Conservation (phyloP, 2,113 vertebrate genomes). For the Bos javanicus region DNA sequence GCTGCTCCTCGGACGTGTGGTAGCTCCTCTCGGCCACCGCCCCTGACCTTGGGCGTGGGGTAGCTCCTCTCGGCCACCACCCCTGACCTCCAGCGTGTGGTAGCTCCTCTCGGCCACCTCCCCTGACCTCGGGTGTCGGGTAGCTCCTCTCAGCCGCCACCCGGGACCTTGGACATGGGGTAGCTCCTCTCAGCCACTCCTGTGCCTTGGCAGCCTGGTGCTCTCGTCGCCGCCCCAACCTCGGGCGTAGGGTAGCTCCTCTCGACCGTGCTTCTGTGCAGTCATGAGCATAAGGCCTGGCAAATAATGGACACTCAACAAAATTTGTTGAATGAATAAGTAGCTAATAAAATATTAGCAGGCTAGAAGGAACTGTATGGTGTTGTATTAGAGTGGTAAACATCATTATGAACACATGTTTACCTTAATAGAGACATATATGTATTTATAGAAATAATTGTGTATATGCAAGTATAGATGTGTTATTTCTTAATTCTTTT, state of each 20-base stretch:
- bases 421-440: not conserved
- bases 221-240: no score
- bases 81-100: rapidly evolving
- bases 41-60: no score
- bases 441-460: not conserved
- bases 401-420: not conserved
- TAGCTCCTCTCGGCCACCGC: no score
- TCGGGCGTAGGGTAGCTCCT: no score
- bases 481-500: not conserved
- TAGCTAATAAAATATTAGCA: not conserved
- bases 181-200: no score
- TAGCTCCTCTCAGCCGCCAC: no score
- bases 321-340: not conserved
- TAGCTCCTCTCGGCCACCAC: no score
- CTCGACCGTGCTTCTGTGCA: rapidly evolving
- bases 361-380: not conserved
- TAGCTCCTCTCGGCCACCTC: no score
- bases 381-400: not conserved
- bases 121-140: no score
- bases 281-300: not conserved
- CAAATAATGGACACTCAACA: not conserved
- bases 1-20: rapidly evolving
- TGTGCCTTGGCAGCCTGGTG: no score
- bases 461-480: not conserved
- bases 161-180: no score